phyloP scores from a whole-genome alignment of 1,140 invertebrate species.

The Palaemon carinicauda region DNA sequence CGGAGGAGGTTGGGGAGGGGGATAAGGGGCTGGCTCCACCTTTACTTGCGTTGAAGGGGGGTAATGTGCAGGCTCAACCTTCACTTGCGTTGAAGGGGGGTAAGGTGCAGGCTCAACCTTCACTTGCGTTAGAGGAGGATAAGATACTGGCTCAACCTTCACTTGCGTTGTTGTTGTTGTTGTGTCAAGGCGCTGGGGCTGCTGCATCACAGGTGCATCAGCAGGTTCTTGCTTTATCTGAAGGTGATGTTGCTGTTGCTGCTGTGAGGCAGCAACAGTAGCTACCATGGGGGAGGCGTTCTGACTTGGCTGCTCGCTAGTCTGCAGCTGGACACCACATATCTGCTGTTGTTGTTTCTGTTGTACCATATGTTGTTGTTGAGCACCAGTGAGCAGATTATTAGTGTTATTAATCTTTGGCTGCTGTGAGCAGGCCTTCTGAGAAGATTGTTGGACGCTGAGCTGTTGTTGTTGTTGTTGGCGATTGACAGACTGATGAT shows the following conservation, averaged over 20 bases:
- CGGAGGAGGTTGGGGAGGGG: conserved; percentile 9
- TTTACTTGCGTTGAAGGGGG: conserved; percentile 1
- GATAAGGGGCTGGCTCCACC: conserved; percentile 8
- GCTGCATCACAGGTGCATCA: not conserved
- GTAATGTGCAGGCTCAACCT: too few relatives aligned
- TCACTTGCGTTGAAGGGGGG: not conserved
- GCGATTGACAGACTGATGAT: conserved; percentile 37
- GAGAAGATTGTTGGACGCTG: not conserved
- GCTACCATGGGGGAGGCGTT: conserved; percentile 12
- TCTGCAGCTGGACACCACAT: conserved; percentile 61
- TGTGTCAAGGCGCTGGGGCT: not conserved
- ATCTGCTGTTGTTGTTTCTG: conserved; percentile 59
- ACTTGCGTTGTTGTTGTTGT: not conserved
- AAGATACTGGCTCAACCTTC: conserved; percentile 17
- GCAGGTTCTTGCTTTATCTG: conserved; percentile 21
- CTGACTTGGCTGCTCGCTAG: conserved; percentile 22
- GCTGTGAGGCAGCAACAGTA: conserved; percentile 30
- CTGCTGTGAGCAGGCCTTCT: not conserved
- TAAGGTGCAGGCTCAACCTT: conserved; percentile 36
- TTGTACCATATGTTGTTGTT: conserved; percentile 48
- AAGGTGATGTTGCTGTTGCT: conserved; percentile 31
- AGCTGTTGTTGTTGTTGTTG: conserved; percentile 62
- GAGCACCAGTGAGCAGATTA: conserved; percentile 5
- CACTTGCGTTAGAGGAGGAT: not conserved
- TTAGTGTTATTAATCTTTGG: conserved; percentile 65